Conservation (phyloP, 2,797 vertebrate genomes). For the Lithobates sylvaticus region DNA sequence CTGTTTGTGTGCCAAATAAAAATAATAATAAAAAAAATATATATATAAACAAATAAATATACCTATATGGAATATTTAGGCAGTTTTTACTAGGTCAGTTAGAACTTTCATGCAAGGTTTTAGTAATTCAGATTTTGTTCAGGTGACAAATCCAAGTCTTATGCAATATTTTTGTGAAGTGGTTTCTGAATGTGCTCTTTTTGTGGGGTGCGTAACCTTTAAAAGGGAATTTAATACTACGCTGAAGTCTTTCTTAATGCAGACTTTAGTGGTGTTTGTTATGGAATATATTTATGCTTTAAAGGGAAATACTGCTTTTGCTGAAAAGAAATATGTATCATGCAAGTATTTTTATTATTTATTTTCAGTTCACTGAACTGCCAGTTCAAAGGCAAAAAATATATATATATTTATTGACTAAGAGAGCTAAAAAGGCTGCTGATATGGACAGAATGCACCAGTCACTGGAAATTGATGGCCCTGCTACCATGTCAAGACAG, state of each 20-base stretch:
- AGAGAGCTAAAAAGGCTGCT: slow-evolving; percentile 15
- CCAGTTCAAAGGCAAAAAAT: slow-evolving; percentile 21
- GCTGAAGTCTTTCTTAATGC: slow-evolving; percentile 34
- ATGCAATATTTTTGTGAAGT: slow-evolving; percentile 59
- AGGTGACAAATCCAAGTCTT: slow-evolving; percentile 57
- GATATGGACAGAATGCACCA: slow-evolving; percentile 11
- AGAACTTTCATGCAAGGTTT: slow-evolving; percentile 34
- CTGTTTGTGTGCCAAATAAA: slow-evolving; percentile 57
- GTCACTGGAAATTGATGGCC: not conserved
- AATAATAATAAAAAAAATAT: not conserved
- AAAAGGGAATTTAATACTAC: not conserved
- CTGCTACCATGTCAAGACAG: too few relatives aligned
- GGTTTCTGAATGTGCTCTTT: slow-evolving; percentile 32
- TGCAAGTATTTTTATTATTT: slow-evolving; percentile 40
- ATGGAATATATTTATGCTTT: slow-evolving; percentile 42
- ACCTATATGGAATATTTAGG: not conserved
- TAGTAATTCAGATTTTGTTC: slow-evolving; percentile 48
- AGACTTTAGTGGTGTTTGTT: slow-evolving; percentile 41
- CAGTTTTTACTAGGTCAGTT: not conserved
- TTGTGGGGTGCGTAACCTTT: slow-evolving; percentile 13
- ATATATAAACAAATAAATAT: not conserved
- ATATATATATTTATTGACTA: slow-evolving; percentile 34
- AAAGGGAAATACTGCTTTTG: slow-evolving; percentile 31
- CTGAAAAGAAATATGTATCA: slow-evolving; percentile 41
- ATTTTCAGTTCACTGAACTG: slow-evolving; percentile 31